These are phyloP conservation scores for Piliocolobus tephrosceles DNA, from an alignment of 2,113 vertebrate genomes.

Conservation along the genomic window DNA sequence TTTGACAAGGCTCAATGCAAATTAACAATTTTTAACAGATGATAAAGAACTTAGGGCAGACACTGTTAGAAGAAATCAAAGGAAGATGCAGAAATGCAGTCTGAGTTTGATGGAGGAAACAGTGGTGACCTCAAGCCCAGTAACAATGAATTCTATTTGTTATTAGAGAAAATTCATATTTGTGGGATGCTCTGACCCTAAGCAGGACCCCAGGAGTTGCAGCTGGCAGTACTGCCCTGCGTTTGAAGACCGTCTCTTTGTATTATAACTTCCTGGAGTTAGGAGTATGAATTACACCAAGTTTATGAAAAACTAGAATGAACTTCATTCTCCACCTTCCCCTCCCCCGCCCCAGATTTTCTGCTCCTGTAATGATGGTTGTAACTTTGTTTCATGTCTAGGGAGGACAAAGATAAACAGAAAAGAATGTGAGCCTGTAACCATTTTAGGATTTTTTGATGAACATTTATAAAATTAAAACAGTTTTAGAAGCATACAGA, in stretches of 20 bases:
- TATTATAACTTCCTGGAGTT: background rate
- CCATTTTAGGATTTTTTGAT: background rate
- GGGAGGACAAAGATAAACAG: slow-evolving; percentile 18
- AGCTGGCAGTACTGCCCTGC: background rate
- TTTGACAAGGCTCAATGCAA: slow-evolving; percentile 83
- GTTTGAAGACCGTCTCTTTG: background rate
- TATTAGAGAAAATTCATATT: background rate
- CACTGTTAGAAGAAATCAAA: background rate
- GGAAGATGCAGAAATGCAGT: background rate
- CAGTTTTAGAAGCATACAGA: background rate
- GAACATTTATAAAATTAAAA: slow-evolving; percentile 25
- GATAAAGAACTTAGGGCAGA: background rate
- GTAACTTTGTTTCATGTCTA: slow-evolving; percentile 33
- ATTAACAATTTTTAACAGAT: background rate
- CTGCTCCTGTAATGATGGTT: background rate
- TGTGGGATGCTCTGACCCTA: background rate
- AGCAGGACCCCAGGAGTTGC: background rate
- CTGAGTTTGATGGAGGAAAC: background rate
- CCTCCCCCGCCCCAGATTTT: background rate
- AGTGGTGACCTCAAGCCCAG: background rate
- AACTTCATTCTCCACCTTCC: background rate
- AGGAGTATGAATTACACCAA: background rate
- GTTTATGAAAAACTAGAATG: background rate
- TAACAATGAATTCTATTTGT: background rate
- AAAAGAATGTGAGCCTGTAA: slow-evolving; percentile 33